Evolutionary conservation across 2,113 vertebrate species (phyloP).

Genomic region (Phoxinus phoxinus): DNA sequence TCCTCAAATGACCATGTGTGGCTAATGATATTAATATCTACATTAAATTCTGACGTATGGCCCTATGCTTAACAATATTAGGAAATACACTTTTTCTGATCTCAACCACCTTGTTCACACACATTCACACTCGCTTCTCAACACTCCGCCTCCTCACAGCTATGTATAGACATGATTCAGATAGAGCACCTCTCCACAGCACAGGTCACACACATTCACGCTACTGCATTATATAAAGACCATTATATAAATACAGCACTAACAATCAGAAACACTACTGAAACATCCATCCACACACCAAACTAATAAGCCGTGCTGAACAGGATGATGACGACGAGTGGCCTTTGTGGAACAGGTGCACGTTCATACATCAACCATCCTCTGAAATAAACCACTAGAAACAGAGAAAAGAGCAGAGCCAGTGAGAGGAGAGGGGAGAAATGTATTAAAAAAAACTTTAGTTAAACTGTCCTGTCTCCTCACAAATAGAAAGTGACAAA

Average conservation of each 20-base stretch:
- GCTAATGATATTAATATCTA: not conserved
- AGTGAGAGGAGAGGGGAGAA: not conserved
- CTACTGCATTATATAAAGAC: slow-evolving; percentile 55
- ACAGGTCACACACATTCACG: slow-evolving; percentile 32
- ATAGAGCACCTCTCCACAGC: slow-evolving; percentile 50
- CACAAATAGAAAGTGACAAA: not conserved
- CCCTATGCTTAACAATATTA: slow-evolving; percentile 26
- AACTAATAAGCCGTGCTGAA: not conserved
- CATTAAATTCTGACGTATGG: not conserved
- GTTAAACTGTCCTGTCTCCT: not conserved
- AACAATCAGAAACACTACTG: slow-evolving; percentile 29
- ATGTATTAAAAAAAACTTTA: not conserved
- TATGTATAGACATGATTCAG: slow-evolving; percentile 63
- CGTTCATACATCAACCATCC: not conserved
- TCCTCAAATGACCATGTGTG: not conserved
- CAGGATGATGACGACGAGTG: slow-evolving; percentile 2
- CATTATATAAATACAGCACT: slow-evolving; percentile 37
- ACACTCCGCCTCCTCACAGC: slow-evolving; percentile 60
- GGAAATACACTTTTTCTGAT: slow-evolving; percentile 26
- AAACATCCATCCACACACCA: slow-evolving; percentile 4
- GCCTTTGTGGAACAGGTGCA: slow-evolving; percentile 1
- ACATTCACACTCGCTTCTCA: slow-evolving; percentile 46
- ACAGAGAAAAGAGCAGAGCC: not conserved
- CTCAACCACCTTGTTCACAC: slow-evolving; percentile 20
- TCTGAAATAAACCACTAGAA: not conserved